Base-by-base conservation (phyloP, 2,113 vertebrate species). In the Dasyprocta punctata region DNA sequence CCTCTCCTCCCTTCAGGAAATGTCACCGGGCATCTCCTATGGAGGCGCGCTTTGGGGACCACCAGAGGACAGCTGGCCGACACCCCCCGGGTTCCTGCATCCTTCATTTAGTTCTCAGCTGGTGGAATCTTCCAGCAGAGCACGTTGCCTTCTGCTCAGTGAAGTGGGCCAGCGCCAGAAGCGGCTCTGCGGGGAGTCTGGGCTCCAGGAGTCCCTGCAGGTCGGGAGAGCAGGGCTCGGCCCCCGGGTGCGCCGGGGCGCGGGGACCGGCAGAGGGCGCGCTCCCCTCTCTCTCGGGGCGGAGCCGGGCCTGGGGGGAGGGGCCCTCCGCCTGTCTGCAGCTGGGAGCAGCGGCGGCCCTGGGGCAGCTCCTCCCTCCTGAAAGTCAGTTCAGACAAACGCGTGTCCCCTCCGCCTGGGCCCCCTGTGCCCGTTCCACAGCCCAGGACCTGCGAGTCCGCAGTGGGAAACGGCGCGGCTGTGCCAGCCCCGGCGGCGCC, bases 221-320 rank as follows among this genome's bases (percentile, higher is more conserved):
- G n/a, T n/a, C n/a, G n/a, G n/a, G n/a, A n/a, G n/a, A 16, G 24
- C 47, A 22, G n/a, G 38, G 38, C 9, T 8, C 9, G 7, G 14
- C 12, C 89, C 33, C 65, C 8, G 60, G 14, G 30, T 36, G 20
- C 12, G 28, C 17, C 33, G 19, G 94, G 30, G 16, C 3, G 7
- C 9, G 11, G 26, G 4, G 11, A 7, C 54, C 36, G 1, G 24
- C 17, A 87, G 87, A 47, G 65, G 87, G 52, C 75, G 6, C 65
- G 17, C 3, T 4, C 16, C 38, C n/a, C n/a, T n/a, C n/a, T n/a
- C n/a, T 0, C 0, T 58, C 33, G 0, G 52, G 38, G 75, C 1
- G 49, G 63, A 49, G 11, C 7, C 36, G 54, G 56, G 44, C 19
- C 73, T n/a, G 2, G 1, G 47, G 38, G 33, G 5, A 14, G 36